Percentiles rank a stretch among this genome's conserved stretches.
phyloP scores from a whole-genome alignment of 2,888 invertebrate species.

The Petrolisthes cinctipes region DNA sequence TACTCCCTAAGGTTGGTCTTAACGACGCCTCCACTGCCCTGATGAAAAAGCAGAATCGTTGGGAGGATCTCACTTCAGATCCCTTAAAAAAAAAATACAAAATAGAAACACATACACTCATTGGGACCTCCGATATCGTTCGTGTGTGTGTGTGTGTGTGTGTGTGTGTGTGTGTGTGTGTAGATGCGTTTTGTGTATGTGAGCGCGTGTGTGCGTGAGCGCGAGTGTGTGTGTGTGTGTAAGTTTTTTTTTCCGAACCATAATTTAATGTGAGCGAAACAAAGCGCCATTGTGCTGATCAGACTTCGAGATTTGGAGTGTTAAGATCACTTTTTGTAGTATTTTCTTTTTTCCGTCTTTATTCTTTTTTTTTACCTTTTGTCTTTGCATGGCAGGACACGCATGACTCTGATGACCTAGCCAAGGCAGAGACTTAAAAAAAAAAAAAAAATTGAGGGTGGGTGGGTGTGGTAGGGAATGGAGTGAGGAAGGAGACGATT shows the following conservation, averaged over 20 bases:
- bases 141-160: constrained; percentile 28
- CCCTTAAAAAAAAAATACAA: no score
- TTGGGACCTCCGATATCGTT: not conserved
- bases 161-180: constrained; percentile 19
- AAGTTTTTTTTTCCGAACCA: not conserved
- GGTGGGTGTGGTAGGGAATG: no score
- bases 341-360: not conserved
- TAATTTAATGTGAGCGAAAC: constrained; percentile 9
- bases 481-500: no score
- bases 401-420: constrained; percentile 10
- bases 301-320: not conserved
- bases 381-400: not conserved
- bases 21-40: not conserved
- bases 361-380: not conserved
- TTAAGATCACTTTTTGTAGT: not conserved
- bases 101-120: no score
- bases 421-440: not conserved
- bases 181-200: not conserved
- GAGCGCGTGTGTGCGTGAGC: no score
- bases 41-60: no score
- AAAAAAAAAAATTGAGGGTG: not conserved
- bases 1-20: not conserved
- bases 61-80: no score
- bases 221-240: not conserved
- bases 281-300: not conserved